phyloP scores from a whole-genome alignment of 2,797 vertebrate species.

The Garrulus glandarius region DNA sequence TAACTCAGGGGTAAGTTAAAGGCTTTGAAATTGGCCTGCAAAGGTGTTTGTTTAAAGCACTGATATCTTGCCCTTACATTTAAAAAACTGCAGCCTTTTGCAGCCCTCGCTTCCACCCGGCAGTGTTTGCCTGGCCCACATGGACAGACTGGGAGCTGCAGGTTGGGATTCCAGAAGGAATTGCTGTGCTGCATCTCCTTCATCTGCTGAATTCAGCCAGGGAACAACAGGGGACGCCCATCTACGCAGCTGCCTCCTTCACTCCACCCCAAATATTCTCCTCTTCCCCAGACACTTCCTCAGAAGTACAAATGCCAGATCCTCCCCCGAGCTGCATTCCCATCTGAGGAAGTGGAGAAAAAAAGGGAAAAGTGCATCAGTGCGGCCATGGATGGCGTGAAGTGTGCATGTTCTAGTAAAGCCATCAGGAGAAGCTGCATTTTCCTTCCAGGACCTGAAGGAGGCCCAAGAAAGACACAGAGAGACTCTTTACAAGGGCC shows the following conservation, averaged over 20 bases:
- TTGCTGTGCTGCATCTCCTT: background rate
- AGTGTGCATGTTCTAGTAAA: background rate
- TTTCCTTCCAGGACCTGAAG: background rate
- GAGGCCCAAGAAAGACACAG: background rate
- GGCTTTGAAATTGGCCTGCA: background rate
- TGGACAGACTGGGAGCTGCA: background rate
- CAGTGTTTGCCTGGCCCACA: background rate
- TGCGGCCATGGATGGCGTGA: no score
- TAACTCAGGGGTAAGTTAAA: background rate
- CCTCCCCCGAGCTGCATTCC: background rate
- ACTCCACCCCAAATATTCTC: background rate
- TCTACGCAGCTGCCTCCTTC: background rate
- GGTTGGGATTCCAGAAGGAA: background rate
- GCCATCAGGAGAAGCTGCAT: background rate
- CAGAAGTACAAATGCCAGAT: background rate
- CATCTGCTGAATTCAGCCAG: background rate
- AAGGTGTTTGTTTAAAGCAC: background rate
- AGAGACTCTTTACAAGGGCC: background rate
- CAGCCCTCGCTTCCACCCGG: background rate
- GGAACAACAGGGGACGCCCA: background rate
- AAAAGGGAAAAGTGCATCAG: background rate
- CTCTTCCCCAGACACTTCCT: background rate
- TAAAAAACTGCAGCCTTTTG: background rate
- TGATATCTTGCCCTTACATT: background rate
- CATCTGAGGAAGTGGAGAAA: accelerated